Conservation (phyloP, 2,888 invertebrate species). For the Himalopsyche japonica region DNA sequence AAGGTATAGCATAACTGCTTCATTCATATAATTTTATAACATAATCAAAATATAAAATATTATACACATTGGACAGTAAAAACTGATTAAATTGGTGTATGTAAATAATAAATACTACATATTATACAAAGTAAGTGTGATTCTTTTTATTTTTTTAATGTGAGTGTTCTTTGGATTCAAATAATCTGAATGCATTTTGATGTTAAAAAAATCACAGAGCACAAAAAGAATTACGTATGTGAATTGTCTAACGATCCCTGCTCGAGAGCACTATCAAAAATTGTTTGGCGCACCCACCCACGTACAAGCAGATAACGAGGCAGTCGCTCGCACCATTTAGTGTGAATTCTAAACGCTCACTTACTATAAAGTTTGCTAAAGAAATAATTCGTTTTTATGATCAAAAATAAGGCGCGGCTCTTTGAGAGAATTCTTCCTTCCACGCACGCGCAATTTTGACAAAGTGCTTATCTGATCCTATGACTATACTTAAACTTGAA, state of each 20-base stretch:
- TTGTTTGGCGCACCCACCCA: not conserved
- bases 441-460: not conserved
- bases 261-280: not conserved
- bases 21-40: too few relatives aligned
- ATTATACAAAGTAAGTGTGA: too few relatives aligned
- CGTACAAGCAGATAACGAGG: not conserved
- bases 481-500: not conserved
- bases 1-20: too few relatives aligned
- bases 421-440: not conserved
- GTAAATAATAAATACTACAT: too few relatives aligned
- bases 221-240: too few relatives aligned
- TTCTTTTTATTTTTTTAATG: too few relatives aligned
- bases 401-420: not conserved
- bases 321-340: not conserved
- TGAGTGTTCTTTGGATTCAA: too few relatives aligned
- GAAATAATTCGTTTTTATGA: not conserved
- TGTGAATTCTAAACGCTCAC: not conserved
- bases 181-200: too few relatives aligned
- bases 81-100: too few relatives aligned
- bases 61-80: too few relatives aligned
- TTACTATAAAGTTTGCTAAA: not conserved
- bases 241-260: not conserved
- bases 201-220: too few relatives aligned
- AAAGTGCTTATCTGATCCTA: not conserved
- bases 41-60: too few relatives aligned